Base-by-base conservation (phyloP, 1,140 invertebrate species). In the Drosophila nebulosa region DNA sequence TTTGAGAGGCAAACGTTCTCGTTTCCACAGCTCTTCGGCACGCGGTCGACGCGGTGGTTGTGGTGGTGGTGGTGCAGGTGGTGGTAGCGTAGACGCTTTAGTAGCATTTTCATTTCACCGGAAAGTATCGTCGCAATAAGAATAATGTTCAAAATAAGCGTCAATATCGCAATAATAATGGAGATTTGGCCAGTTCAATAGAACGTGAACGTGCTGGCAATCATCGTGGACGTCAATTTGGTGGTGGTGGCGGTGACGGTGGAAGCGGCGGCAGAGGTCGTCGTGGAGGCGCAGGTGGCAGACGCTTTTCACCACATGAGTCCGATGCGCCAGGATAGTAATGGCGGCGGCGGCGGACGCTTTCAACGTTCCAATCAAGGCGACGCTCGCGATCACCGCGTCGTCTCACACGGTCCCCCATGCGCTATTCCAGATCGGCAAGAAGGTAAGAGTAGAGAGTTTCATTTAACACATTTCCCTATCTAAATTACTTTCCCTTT, bases 141-240 rank as follows among this genome's bases (percentile, higher is more conserved):
- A 94, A 96, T 68, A 96, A 95, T 52, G 94, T 96, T 6, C 95
- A 96, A 83, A 95, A 96, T 39, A 96, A 96, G 74, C 92, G 97
- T 22, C 96, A 97, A 57, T 98, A 98, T 83, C 93, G 97, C 7
- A 97, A 96, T 55, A 97, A 97, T 81, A 96, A 96, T 46, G 95
- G 96, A 71, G 95, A 94, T 26, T 96, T 95, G 0, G 95, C 94
- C 52, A 96, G 95, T 74, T 91, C 90, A 73, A 92, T 74, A 92
- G 90, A 91, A 52, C 77, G 69, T 0, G 65, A 91, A 52, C 77
- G 69, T 0, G 84, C 81, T 0, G 84, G 85, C 14, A 70, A 74
- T 22, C 83, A 69, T 32, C 78, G 81, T 10, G 74, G 62, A 10
- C 58, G 89, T 14, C 83, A 89, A 46, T 76, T 78, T 10, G 76